phyloP scores from a whole-genome alignment of 2,888 invertebrate species.

The Zele albiditarsus region DNA sequence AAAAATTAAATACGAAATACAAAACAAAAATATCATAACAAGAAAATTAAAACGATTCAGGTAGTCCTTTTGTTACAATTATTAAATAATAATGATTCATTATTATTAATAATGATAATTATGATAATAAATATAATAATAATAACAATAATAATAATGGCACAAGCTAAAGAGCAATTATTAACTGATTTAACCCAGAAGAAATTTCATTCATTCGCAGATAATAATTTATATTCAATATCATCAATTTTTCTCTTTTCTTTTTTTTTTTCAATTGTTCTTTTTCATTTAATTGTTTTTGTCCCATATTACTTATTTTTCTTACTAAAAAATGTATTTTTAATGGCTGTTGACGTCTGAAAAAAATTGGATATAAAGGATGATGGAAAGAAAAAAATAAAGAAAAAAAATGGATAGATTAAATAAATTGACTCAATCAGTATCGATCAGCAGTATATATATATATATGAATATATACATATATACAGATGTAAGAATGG shows the following conservation, averaged over 20 bases:
- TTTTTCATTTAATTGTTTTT: background rate
- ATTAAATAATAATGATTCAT: background rate
- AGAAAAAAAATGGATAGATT: slow-evolving; percentile 1
- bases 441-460: slow-evolving; percentile 67
- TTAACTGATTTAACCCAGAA: background rate
- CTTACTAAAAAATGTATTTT: background rate
- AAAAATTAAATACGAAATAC: slow-evolving; percentile 39
- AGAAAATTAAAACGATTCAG: slow-evolving; percentile 14
- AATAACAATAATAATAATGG: slow-evolving; percentile 35
- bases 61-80: slow-evolving; percentile 26
- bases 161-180: slow-evolving; percentile 30
- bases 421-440: slow-evolving; percentile 63
- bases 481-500: background rate
- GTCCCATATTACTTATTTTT: background rate
- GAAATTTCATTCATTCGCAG: background rate
- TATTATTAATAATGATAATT: slow-evolving; percentile 18
- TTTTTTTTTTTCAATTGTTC: background rate
- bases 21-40: background rate
- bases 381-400: background rate
- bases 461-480: background rate
- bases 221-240: slow-evolving; percentile 15
- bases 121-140: background rate
- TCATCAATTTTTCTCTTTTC: slow-evolving; percentile 10
- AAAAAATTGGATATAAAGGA: background rate
- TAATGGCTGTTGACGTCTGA: slow-evolving; percentile 32